Conservation (phyloP, 2,113 vertebrate genomes). For the Puffinus mauretanicus region DNA sequence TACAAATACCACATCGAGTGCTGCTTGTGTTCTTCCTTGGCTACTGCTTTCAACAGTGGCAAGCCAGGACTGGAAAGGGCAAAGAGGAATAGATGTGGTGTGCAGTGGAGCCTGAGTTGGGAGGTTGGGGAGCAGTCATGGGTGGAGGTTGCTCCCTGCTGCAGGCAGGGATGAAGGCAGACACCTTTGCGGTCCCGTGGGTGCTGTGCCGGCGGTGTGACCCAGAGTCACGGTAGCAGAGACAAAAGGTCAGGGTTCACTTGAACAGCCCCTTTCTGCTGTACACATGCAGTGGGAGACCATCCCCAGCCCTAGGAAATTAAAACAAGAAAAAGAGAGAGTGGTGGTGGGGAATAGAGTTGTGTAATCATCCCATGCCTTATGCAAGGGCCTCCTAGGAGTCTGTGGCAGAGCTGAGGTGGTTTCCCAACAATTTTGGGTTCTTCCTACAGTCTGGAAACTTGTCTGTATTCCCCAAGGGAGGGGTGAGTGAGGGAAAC, state of each 20-base stretch:
- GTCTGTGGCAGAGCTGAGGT: neutral
- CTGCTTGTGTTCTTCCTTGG: neutral
- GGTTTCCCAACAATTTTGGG: neutral
- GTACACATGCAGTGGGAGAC: neutral
- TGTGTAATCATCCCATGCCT: neutral
- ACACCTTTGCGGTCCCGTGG: accelerated
- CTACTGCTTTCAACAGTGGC: neutral
- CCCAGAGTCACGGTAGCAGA: neutral
- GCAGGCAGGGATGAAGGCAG: neutral
- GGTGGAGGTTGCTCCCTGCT: neutral
- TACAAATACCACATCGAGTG: accelerated
- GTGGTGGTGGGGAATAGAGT: neutral
- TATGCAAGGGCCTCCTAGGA: neutral
- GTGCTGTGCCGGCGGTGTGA: neutral
- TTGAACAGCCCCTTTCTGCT: neutral
- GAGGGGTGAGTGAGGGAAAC: neutral
- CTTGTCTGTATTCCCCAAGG: neutral
- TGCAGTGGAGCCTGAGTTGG: neutral
- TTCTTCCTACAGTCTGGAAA: neutral
- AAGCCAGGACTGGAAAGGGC: neutral
- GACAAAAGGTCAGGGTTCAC: neutral
- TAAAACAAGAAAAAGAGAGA: neutral
- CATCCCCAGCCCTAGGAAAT: neutral
- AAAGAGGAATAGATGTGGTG: neutral
- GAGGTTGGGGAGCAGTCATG: neutral